Base-by-base conservation (phyloP, 2,888 invertebrate species). In the Rosalia funebris region DNA sequence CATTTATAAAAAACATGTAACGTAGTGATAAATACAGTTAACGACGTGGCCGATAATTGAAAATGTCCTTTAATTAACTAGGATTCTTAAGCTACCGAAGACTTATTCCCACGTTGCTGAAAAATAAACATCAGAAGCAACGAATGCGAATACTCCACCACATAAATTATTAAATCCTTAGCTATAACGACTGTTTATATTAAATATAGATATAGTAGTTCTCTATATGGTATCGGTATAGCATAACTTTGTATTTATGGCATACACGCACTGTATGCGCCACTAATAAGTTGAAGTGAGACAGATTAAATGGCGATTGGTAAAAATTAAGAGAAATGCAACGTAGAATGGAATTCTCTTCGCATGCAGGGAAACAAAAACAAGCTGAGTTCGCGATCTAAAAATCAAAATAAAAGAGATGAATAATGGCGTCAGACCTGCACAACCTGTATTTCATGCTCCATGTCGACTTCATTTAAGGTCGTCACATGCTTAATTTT, bases 341-440 rank as follows among this genome's bases (percentile, higher is more conserved):
- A 69, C 70, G 72, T 68, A 77, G 79, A 79, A 79, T 78, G 79
- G 80, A 79, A 80, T 79, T 79, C 79, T 76, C 74, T 68, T 79
- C 79, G 79, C 79, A 79, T 79, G 78, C 79, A 70, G 70, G 71
- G 54, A 61, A 64, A 67, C 61, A 68, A 66, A 66, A 69, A 65
- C 68, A 71, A 65, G 68, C 62, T 59, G 69, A 74, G 70, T 74
- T 73, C 68, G 71, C 75, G 75, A 76, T 76, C 74, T 74, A 73
- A 75, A 81, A 81, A 81, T 78, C 79, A 78, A 81, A 81, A 79
- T 80, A 81, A 81, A 81, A 79, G 80, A 79, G 79, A 81, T 81
- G 81, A 81, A 73, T 81, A 80, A 81, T 81, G 81, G 80, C 81
- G 80, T 78, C 79, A 75, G 77, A 81, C 81, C 76, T 75, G 82